Evolutionary conservation across 1,140 invertebrate species (phyloP).

Genomic region (Episyrphus balteatus): DNA sequence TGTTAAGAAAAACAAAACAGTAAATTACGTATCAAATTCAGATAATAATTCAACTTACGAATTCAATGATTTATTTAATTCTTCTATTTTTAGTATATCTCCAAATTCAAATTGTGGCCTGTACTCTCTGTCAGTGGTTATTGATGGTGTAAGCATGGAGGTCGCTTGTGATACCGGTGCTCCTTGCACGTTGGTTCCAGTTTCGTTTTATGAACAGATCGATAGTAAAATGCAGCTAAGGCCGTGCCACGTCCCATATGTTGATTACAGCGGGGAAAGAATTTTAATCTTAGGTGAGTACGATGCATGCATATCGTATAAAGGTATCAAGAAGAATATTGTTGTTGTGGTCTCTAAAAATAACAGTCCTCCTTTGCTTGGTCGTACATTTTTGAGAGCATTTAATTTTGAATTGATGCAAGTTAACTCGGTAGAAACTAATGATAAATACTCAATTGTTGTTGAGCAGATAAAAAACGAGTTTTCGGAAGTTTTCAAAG

Average conservation of each 20-base stretch:
- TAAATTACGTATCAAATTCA: constrained; percentile 4
- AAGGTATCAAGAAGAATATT: constrained; percentile 1
- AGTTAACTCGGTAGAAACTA: constrained; percentile 6
- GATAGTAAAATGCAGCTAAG: not conserved
- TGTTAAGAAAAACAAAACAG: not conserved
- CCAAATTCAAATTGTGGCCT: not conserved
- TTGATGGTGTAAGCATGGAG: constrained; percentile 1
- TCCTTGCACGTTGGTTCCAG: constrained; percentile 1
- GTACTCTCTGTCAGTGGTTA: constrained; percentile 1
- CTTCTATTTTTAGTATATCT: not conserved
- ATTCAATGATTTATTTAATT: no score
- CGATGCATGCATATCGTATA: constrained; percentile 3
- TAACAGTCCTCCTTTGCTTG: constrained; percentile 3
- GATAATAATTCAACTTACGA: no score
- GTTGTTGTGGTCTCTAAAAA: constrained; percentile 1
- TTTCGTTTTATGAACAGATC: not conserved
- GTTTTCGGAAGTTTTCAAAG: constrained; percentile 3
- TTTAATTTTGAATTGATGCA: constrained; percentile 6
- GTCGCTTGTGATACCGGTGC: constrained; percentile 3
- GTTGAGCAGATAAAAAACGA: constrained; percentile 5
- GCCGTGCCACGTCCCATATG: not conserved
- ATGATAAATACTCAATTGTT: constrained; percentile 1
- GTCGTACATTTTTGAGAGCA: constrained; percentile 3
- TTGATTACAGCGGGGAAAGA: not conserved
- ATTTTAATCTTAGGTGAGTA: constrained; percentile 6